Evolutionary conservation across 1,140 invertebrate species (phyloP), one percentile per base, ranked within the genome.

Genomic region (Caenorhabditis remanei): DNA sequence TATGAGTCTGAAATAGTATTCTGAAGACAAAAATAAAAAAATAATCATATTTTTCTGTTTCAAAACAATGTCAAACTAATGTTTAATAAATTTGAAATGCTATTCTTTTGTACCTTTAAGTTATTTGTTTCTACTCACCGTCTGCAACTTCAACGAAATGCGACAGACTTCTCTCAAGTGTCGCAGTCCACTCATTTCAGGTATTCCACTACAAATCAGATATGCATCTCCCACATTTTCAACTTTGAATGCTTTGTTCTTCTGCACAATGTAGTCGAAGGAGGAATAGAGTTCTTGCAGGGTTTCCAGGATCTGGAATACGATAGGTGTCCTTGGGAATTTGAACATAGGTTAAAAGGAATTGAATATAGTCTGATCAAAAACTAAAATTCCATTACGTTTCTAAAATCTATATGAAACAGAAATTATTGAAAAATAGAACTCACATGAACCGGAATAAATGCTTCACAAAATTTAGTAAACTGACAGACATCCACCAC

Each of bases 221-320:
- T 87, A 87, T 4, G 86, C 86, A 71, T 87, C 86, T 84, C 86
- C 86, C 5, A 87, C 86, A 48, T 87, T 87, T 71, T 87, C 86
- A 5, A 87, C 82, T 61, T 87, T 63, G 61, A 83, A 63, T 43
- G 50, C 56, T 67, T 85, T 84, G 19, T 84, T 84, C 16, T 63
- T 58, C 14, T 84, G 56, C 2, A 58, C 82, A 41, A 84, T 84
- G 55, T 84, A 58, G 53, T 85, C 85, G 50, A 85, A 85, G 2
- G 85, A 85, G 24, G 85, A 85, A 21, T 85, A 85, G 63, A 85
- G 85, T 40, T 58, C 53, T 75, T 85, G 85, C 11, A 85, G 65
- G 16, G 67, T 85, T 55, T 85, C 85, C 0, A 85, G 21, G 16
- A 85, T 85, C 85, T 85, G 58, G 14, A 82, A 82, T 3, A 21